These are phyloP conservation scores for Channa striata DNA, from an alignment of 2,797 vertebrate genomes.

Conservation along the genomic window DNA sequence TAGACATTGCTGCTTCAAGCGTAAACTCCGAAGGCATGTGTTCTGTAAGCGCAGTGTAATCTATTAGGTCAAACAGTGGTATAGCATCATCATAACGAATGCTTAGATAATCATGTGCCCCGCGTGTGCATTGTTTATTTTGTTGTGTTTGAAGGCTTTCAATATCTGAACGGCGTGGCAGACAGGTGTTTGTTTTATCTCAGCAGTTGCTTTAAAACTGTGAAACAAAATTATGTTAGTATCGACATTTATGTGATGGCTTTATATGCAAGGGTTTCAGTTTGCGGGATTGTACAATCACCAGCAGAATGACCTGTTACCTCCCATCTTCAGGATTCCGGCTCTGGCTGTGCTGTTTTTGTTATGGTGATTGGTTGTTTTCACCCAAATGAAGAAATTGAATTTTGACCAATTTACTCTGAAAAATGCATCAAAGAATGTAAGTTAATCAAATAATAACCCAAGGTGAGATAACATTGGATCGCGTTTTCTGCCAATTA, in stretches of 20 bases:
- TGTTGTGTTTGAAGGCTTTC: conserved; percentile 4
- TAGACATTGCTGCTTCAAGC: conserved; percentile 9
- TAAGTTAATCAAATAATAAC: conserved; percentile 4
- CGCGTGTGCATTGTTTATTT: conserved; percentile 52
- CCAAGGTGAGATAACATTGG: conserved; percentile 19
- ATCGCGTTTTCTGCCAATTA: not conserved
- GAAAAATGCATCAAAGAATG: not conserved
- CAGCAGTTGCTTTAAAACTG: conserved; percentile 20
- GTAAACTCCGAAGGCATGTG: not conserved
- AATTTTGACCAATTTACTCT: conserved; percentile 10
- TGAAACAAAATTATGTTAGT: conserved; percentile 7
- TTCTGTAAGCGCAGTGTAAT: conserved; percentile 19
- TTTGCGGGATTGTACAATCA: conserved; percentile 11
- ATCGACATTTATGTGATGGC: conserved; percentile 56
- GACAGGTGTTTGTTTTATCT: conserved; percentile 32
- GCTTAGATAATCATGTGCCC: conserved; percentile 23
- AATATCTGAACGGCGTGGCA: conserved; percentile 13
- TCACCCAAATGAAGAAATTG: conserved; percentile 20
- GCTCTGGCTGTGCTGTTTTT: not conserved
- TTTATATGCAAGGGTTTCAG: conserved; percentile 34
- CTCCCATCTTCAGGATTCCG: not conserved
- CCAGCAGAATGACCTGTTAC: conserved; percentile 3
- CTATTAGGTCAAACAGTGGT: conserved; percentile 8
- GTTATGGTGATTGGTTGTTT: conserved; percentile 12
- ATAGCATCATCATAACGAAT: conserved; percentile 7